Evolutionary conservation across 2,888 invertebrate genomes (phyloP), one percentile per base, ranked within the genome.

Genomic region (Hyppa rectilinea): DNA sequence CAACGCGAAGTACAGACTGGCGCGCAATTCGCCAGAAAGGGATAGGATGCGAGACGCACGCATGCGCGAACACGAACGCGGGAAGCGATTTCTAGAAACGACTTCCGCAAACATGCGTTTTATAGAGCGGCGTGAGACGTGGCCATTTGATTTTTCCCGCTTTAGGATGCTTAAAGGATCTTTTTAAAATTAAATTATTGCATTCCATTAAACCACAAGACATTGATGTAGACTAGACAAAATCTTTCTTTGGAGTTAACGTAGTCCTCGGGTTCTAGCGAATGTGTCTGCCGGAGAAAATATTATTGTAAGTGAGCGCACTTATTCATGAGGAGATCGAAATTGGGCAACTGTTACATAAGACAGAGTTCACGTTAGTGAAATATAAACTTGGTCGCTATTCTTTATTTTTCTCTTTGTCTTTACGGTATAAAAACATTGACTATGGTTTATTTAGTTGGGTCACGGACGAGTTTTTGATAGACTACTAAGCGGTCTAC

Each of bases 21-120:
- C 93, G 93, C 93, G 94, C 92, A 92, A 87, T 91, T 89, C 88
- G 90, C 87, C 85, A 83, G 90, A 91, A 89, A 92, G 90, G 91
- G 92, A 93, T 87, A 88, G 89, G 87, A 85, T 70, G 80, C 77
- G 69, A n/a, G n/a, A 62, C 82, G 58, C 74, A 88, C 95, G 95
- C 95, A 95, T 95, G 95, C 95, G 95, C 91, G 63, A 74, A 84
- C 80, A 84, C 81, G 87, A 92, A 92, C 92, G 94, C 94, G 94
- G 94, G 95, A 94, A 95, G 89, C 82, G 86, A 84, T 85, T 93
- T 93, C 94, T 94, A 94, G 94, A 95, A 93, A 88, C 87, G 85
- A 87, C 88, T 89, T 91, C 90, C 88, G 88, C 87, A 85, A 87
- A 87, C 80, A 84, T 81, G 84, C 77, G 86, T 86, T 80, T 71